Evolutionary conservation across 2,113 vertebrate species (phyloP), one percentile per base, ranked within the genome.

Genomic region (Andinoacara biseriatus): DNA sequence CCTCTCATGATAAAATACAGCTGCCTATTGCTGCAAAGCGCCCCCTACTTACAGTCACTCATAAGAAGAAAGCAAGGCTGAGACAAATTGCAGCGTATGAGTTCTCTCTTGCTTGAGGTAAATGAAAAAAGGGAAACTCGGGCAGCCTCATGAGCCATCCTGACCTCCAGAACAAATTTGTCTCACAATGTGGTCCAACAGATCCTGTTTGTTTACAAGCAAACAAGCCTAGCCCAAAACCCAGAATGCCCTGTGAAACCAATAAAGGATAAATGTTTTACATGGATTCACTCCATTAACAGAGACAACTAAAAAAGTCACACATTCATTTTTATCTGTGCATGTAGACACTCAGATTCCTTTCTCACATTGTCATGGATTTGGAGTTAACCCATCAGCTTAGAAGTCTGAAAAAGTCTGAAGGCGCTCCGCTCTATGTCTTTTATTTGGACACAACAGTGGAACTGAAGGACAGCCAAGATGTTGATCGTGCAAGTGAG

Each of bases 261-360:
- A 58, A 33, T 14, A 29, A 40, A 20, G 43, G 18, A 58, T 13
- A 5, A 18, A 5, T 22, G 24, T 69, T 86, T 78, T 13, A 63
- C 10, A n/a, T 20, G n/a, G 14, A 52, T 57, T 72, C 3, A 56
- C n/a, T n/a, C 43, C 7, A 22, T 58, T 63, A 78, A 49, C 43
- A 72, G 29, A 69, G 24, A 31, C 65, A 52, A 80, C 33, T 10
- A 31, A n/a, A 20, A 40, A 2, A 20, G 14, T 15, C 33, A 58
- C 20, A 14, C 18, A 24, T 5, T 75, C 7, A 13, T 11, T 59
- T 18, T 52, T 33, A n/a, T 62, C 14, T 57, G 60, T 78, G 88
- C 49, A n/a, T 89, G 80, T 15, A 82, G 58, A 62, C 58, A n/a
- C 80, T 80, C 78, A n/a, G 80, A 92, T 90, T 74, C 54, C 83